Conservation (phyloP, 2,797 vertebrate species). For the Pipistrellus kuhlii region DNA sequence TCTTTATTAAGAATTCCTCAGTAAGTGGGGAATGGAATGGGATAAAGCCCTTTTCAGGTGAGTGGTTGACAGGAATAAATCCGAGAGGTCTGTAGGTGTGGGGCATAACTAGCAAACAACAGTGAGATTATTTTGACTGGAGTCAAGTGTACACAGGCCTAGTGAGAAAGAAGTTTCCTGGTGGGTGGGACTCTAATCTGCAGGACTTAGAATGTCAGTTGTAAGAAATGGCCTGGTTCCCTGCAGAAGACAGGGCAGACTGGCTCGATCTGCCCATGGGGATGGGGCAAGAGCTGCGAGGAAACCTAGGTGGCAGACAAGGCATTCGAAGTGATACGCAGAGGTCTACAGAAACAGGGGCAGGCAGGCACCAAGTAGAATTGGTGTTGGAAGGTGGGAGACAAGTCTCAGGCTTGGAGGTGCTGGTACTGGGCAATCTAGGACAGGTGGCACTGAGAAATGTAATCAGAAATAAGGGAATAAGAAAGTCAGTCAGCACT, state of each 20-base stretch:
- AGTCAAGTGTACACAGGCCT: not conserved
- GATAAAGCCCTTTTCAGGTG: not conserved
- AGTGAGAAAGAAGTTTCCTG: not conserved
- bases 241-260: not conserved
- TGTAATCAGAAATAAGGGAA: constrained; percentile 27
- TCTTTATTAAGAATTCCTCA: constrained; percentile 50
- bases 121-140: not conserved
- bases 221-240: not conserved
- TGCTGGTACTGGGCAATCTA: not conserved
- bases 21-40: not conserved
- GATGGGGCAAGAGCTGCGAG: not conserved
- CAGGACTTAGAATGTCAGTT: not conserved
- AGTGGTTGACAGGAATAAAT: not conserved
- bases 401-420: not conserved
- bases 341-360: not conserved
- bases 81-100: not conserved
- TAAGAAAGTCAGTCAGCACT: constrained; percentile 48
- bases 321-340: not conserved
- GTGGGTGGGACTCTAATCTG: not conserved
- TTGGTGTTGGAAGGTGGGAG: not conserved
- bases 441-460: constrained; percentile 65
- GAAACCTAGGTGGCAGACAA: not conserved
- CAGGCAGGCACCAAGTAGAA: not conserved
- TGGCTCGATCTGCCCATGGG: not conserved
- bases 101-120: not conserved